Conservation (phyloP, 2,797 vertebrate genomes). For the Nannoperca obscura region DNA sequence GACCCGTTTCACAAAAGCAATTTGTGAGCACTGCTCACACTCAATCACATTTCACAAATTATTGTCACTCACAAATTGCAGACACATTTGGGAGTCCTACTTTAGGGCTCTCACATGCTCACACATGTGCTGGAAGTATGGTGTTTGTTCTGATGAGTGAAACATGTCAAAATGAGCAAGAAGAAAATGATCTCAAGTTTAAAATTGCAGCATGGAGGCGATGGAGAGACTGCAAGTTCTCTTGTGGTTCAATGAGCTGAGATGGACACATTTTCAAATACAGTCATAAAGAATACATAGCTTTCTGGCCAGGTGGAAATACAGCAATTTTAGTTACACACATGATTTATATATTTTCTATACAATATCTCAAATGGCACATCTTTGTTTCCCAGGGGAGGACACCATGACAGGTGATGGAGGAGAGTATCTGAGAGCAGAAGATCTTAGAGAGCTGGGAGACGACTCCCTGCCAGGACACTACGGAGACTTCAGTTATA, state of each 20-base stretch:
- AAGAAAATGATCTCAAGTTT: neutral
- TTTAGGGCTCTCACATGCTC: neutral
- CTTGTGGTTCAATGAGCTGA: neutral
- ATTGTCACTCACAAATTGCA: neutral
- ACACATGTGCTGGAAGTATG: neutral
- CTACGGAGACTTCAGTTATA: conserved; percentile 95
- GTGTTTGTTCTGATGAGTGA: conserved; percentile 15
- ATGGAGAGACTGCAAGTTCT: neutral
- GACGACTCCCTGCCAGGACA: conserved; percentile 97
- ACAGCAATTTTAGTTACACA: neutral
- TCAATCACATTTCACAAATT: neutral
- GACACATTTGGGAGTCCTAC: neutral
- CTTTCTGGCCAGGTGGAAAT: neutral
- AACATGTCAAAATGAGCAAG: neutral
- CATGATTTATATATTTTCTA: accelerated
- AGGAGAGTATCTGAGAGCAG: conserved; percentile 95
- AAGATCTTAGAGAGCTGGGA: conserved; percentile 95
- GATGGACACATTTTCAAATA: neutral
- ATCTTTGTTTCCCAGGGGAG: conserved; percentile 85
- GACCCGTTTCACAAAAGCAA: neutral
- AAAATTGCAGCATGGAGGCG: neutral
- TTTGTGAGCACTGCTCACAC: neutral
- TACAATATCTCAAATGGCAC: neutral
- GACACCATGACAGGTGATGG: conserved; percentile 98
- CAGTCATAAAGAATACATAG: neutral